These are phyloP conservation scores for Limnephilus auricula DNA, from an alignment of 2,888 invertebrate genomes.

Conservation along the genomic window DNA sequence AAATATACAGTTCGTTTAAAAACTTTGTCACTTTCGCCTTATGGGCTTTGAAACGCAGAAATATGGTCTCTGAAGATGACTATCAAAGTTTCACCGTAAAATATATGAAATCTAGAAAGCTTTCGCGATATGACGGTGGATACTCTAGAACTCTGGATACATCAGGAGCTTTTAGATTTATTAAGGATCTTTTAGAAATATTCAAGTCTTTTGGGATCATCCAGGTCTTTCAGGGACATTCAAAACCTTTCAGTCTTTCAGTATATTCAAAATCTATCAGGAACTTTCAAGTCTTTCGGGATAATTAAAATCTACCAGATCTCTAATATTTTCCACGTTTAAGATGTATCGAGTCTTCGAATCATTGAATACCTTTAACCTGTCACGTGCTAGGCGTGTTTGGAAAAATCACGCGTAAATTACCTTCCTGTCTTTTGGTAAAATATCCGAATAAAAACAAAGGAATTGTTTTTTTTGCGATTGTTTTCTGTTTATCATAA, in stretches of 20 bases:
- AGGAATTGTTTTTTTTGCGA: too few relatives aligned
- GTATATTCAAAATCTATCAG: neutral
- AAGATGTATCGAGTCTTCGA: neutral
- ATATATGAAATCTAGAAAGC: neutral
- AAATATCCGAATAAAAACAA: too few relatives aligned
- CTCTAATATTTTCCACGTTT: neutral
- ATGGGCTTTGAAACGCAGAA: neutral
- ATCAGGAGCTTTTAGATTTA: neutral
- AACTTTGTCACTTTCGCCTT: neutral
- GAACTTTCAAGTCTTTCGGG: neutral
- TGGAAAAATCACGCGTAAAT: too few relatives aligned
- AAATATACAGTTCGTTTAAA: constrained; percentile 1
- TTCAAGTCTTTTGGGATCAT: neutral
- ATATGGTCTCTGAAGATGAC: neutral
- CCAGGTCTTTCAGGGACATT: neutral
- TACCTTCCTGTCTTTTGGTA: too few relatives aligned
- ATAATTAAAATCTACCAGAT: neutral
- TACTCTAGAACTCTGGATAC: neutral
- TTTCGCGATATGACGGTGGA: neutral
- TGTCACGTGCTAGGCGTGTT: too few relatives aligned
- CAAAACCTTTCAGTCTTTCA: neutral
- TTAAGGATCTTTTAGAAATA: neutral
- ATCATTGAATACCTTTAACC: neutral
- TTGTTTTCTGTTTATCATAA: too few relatives aligned
- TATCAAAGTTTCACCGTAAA: constrained; percentile 2